Base-by-base conservation (phyloP, 2,113 vertebrate species). In the Peromyscus californicus region DNA sequence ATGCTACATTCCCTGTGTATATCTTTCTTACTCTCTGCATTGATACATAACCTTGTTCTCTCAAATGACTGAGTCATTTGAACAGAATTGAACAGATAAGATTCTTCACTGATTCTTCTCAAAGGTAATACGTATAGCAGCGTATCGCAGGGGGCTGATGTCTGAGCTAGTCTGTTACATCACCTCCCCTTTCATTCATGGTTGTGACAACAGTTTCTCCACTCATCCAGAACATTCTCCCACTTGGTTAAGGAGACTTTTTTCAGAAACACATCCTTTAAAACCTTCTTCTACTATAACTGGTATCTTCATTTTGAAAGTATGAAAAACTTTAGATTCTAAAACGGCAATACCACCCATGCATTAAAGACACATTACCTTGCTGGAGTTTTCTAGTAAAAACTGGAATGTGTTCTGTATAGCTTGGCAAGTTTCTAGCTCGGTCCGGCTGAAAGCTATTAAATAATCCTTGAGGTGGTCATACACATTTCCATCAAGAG, bases 331-430 rank as follows among this genome's bases (percentile, higher is more conserved):
- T 90, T 87, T 90, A 26, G 51, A 86, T 91, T 96, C 29, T 75
- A 84, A 90, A 78, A 94, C 79, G 65, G 22, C 70, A 92, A 75
- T 22, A 67, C 21, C 2, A 96, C 57, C 22, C n/a, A 24, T 94
- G 12, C 4, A 69, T 92, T 96, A 96, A 97, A 96, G 42, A 96
- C 93, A 90, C 89, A 67, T 99, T 98, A 99, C 99, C 99, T 99
- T 99, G 98, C 99, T 99, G 97, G 99, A 99, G 98, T 99, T 99
- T 98, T 99, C 99, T 98, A 99, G 98, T 95, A 99, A 98, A 98
- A 99, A 99, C 97, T 99, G 99, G 99, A 99, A 99, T 24, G 99
- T 99, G 98, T 99, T 99, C 97, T 99, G 99, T 94, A 99, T 98
- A 94, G 99, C 99, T 98, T 99, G 99, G 94, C 99, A 99, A 8